Base-by-base conservation (phyloP, 2,797 vertebrate genomes). In the Pteronotus mesoamericanus region DNA sequence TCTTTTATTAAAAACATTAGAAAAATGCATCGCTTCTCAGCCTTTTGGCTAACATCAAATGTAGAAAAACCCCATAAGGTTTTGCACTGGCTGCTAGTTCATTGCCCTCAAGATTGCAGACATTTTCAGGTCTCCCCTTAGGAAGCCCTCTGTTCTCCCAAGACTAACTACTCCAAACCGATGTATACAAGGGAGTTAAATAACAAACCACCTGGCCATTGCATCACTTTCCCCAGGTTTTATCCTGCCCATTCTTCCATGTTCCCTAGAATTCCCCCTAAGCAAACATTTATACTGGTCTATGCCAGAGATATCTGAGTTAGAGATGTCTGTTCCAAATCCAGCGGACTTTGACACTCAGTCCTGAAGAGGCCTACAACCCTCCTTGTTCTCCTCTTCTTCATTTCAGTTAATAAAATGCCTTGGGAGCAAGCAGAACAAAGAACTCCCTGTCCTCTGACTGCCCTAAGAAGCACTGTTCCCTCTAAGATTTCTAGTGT, bases 351-450 rank as follows among this genome's bases (percentile, higher is more conserved):
- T 42, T 71, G n/a, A 89, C 19, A 26, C 11, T 16, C 15, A 86
- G 0, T 55, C 19, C 22, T 72, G 7, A 80, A 64, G 19, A 48
- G 59, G 9, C 3, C 4, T 39, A 15, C 0, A n/a, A 6, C 1
- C 2, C 2, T 44, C 22, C 3, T 37, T 61, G 71, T 26, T 32
- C 8, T 80, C 3, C 8, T 64, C 21, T 42, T 88, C 9, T 44
- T 22, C 48, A 5, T 94, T 94, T 82, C 26, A 44, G 16, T 59
- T 51, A 44, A 42, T 72, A 72, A 90, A 92, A 69, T 15, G 74
- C 21, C 53, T 24, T 57, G 1, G 18, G 22, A 86, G 3, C 1
- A 55, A 4, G 1, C 42, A 91, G 26, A 89, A 32, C 5, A 72
- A 53, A 85, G 37, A 75, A 21, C 22, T 59, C 3, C 53, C 18